Evolutionary conservation across 2,888 invertebrate species (phyloP).

Genomic region (Trimorus sp.): DNA sequence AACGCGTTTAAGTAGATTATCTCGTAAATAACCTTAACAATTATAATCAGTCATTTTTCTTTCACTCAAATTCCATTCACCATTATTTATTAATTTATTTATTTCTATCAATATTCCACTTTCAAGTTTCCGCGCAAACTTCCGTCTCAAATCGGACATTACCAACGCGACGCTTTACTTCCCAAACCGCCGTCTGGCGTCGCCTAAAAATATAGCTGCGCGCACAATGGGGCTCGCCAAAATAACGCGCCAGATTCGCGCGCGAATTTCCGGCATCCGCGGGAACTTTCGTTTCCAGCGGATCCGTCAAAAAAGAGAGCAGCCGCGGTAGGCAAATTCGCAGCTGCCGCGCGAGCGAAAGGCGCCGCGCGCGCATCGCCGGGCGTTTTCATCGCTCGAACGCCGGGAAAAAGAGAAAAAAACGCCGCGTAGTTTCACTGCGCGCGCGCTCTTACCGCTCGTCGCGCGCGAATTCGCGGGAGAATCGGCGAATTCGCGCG

Average conservation of each 20-base stretch:
- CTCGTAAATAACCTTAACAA: too few relatives aligned
- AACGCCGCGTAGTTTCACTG: slow-evolving; percentile 59
- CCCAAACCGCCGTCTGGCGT: neutral
- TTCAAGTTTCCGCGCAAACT: too few relatives aligned
- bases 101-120: too few relatives aligned
- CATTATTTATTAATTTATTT: too few relatives aligned
- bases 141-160: too few relatives aligned
- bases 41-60: too few relatives aligned
- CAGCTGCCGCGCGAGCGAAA: slow-evolving; percentile 67
- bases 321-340: slow-evolving; percentile 65
- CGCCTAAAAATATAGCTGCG: neutral
- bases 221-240: slow-evolving; percentile 5
- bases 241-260: slow-evolving; percentile 39
- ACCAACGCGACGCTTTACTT: too few relatives aligned
- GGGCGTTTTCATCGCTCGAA: slow-evolving; percentile 67
- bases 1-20: too few relatives aligned
- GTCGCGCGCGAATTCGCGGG: slow-evolving; percentile 69
- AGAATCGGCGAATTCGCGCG: slow-evolving; percentile 35
- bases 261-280: slow-evolving; percentile 58
- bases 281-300: slow-evolving; percentile 55
- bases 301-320: slow-evolving; percentile 60
- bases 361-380: slow-evolving; percentile 65
- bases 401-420: slow-evolving; percentile 37
- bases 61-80: too few relatives aligned
- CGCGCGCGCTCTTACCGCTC: slow-evolving; percentile 61